phyloP scores from a whole-genome alignment of 2,113 vertebrate species.

The Chinchilla lanigera region DNA sequence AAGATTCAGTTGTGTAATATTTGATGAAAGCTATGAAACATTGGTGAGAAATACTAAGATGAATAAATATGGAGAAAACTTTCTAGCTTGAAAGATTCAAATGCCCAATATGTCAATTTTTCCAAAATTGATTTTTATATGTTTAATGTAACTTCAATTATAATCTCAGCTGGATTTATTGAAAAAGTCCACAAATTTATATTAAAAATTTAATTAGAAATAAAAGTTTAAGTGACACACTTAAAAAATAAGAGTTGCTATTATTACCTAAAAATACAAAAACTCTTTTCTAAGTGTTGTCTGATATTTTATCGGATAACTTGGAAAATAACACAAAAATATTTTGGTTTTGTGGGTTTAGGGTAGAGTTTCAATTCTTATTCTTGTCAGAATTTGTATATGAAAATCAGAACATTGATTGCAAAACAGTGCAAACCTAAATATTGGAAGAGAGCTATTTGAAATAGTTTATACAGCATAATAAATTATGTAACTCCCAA shows the following conservation, averaged over 20 bases:
- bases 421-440: neutral
- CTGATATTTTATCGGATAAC: neutral
- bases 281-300: neutral
- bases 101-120: conserved; percentile 26
- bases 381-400: neutral
- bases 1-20: neutral
- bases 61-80: neutral
- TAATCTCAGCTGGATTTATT: neutral
- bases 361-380: neutral
- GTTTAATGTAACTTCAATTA: neutral
- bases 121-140: conserved; percentile 13
- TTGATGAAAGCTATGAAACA: neutral
- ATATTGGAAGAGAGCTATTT: neutral
- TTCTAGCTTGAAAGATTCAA: neutral
- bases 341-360: neutral
- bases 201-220: conserved; percentile 14
- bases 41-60: neutral
- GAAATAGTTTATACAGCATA: neutral
- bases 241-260: neutral
- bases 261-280: neutral
- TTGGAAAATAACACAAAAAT: neutral
- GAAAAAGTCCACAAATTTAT: neutral
- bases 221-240: neutral
- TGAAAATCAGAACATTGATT: neutral
- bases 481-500: neutral